Evolutionary conservation across 2,113 vertebrate genomes (phyloP).

Genomic region (Pitta sordida): DNA sequence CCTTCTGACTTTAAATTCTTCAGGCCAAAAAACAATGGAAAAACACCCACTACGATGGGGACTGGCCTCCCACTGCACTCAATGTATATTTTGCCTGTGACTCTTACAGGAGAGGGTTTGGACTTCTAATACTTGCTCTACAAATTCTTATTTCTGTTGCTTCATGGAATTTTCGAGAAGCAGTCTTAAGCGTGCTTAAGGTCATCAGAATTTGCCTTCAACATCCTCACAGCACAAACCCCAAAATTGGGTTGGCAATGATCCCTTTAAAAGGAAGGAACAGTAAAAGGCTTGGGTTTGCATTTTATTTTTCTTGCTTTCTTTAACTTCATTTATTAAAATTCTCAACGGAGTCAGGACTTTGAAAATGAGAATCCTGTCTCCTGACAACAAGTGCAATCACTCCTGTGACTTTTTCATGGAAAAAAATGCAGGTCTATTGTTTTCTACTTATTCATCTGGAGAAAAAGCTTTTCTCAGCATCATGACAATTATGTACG

Average conservation of each 20-base stretch:
- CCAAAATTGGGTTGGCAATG: background rate
- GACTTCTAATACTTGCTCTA: background rate
- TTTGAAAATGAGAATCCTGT: background rate
- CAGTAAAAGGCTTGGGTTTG: background rate
- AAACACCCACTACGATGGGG: background rate
- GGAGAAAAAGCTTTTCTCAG: slow-evolving; percentile 17
- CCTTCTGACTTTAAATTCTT: background rate
- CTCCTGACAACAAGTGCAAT: background rate
- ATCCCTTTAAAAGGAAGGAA: background rate
- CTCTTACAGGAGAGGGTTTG: background rate
- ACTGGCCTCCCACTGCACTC: background rate
- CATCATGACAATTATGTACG: background rate
- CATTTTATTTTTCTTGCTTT: background rate
- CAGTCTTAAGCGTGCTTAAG: background rate
- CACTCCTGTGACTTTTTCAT: background rate
- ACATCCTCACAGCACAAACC: background rate
- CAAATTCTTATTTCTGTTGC: background rate
- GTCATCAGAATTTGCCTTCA: background rate
- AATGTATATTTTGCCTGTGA: background rate
- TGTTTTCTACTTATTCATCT: slow-evolving; percentile 14
- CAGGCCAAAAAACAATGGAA: background rate
- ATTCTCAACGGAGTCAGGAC: background rate
- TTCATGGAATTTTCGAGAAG: background rate
- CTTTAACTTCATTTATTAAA: background rate
- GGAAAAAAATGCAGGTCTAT: background rate